Conservation (phyloP, 1,140 invertebrate genomes). For the Drosophila pseudoobscura region DNA sequence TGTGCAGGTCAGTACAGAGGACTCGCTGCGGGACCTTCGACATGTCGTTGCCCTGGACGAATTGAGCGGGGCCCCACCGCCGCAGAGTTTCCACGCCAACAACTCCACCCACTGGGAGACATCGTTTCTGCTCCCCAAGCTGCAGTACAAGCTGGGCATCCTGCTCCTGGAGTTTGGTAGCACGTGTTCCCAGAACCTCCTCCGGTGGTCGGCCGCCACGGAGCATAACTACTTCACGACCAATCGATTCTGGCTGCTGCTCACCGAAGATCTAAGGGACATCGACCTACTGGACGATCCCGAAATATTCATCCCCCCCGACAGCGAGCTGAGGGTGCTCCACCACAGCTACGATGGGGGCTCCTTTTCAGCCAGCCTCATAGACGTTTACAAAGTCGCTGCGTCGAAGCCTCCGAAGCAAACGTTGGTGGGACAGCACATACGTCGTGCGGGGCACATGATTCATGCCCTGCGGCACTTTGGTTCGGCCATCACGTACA, state of each 20-base stretch:
- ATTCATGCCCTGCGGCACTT: slow-evolving; percentile 51
- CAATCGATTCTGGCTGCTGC: slow-evolving; percentile 74
- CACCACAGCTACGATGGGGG: slow-evolving; percentile 1
- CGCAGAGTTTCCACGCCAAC: slow-evolving; percentile 52
- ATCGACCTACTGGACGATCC: slow-evolving; percentile 55
- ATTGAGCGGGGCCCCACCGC: slow-evolving; percentile 49
- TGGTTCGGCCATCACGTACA: slow-evolving; percentile 69
- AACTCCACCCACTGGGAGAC: slow-evolving; percentile 60
- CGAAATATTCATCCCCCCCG: slow-evolving; percentile 75
- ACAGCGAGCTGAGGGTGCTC: slow-evolving; percentile 64
- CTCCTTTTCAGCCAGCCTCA: slow-evolving; percentile 39
- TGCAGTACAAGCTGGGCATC: slow-evolving; percentile 63
- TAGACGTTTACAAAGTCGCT: slow-evolving; percentile 73
- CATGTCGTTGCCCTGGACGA: slow-evolving; percentile 38
- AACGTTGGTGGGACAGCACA: slow-evolving; percentile 32
- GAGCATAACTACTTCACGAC: slow-evolving; percentile 79
- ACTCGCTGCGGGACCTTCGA: slow-evolving; percentile 47
- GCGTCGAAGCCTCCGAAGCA: slow-evolving; percentile 53
- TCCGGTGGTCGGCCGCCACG: slow-evolving; percentile 69
- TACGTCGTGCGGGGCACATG: slow-evolving; percentile 42
- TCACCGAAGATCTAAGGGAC: slow-evolving; percentile 40
- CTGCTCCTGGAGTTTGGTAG: slow-evolving; percentile 59
- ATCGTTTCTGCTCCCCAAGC: slow-evolving; percentile 47
- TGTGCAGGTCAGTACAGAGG: slow-evolving; percentile 68
- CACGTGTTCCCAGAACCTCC: slow-evolving; percentile 63